Evolutionary conservation across 2,797 vertebrate genomes (phyloP).

Genomic region (Propithecus perrieri): DNA sequence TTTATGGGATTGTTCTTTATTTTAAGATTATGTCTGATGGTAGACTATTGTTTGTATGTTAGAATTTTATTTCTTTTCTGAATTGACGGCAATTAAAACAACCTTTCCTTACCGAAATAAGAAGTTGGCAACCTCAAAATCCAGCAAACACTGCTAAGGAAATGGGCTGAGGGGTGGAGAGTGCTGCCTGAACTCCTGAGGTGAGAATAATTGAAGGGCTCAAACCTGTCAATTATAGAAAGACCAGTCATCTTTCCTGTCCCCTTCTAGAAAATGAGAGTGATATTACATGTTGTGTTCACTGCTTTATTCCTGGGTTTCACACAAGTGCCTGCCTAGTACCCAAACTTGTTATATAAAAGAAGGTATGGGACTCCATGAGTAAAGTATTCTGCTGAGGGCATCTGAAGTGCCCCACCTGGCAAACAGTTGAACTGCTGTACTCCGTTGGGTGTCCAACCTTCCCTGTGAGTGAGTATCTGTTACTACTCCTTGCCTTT

Average conservation of each 20-base stretch:
- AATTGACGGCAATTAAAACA: background rate
- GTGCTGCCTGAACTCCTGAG: background rate
- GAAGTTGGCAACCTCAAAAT: background rate
- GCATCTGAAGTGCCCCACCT: background rate
- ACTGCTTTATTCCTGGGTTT: background rate
- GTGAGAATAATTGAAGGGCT: background rate
- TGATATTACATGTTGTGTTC: background rate
- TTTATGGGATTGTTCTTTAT: background rate
- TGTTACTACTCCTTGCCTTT: background rate
- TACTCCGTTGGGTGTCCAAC: background rate
- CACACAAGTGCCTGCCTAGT: background rate
- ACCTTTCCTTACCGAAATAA: background rate
- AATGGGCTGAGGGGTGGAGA: background rate
- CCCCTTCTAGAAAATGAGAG: background rate
- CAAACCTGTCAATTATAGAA: background rate
- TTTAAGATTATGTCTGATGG: background rate
- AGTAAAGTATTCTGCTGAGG: background rate
- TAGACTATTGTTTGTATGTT: background rate
- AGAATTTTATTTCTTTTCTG: slow-evolving; percentile 27
- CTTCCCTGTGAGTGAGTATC: background rate
- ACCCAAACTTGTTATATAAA: background rate
- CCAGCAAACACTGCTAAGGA: background rate
- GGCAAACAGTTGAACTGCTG: background rate
- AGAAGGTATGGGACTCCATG: background rate
- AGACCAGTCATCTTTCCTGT: background rate